These are phyloP conservation scores for Manis pentadactyla DNA, from an alignment of 2,797 vertebrate genomes.

Conservation along the genomic window DNA sequence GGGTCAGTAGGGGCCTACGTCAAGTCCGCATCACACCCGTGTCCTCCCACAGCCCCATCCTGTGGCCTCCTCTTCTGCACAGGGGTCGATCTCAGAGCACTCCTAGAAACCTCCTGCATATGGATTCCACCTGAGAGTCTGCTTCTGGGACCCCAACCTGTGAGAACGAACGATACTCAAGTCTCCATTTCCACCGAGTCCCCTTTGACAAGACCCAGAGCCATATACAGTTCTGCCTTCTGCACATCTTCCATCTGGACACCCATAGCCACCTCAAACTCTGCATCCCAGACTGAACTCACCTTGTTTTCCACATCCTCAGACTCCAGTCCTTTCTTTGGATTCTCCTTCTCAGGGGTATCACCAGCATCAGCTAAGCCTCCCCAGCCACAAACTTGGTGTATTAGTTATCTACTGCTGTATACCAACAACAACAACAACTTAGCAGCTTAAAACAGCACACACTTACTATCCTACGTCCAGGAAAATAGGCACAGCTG, in stretches of 20 bases:
- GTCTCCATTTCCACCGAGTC: neutral
- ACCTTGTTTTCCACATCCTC: neutral
- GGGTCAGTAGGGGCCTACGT: neutral
- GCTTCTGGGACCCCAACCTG: neutral
- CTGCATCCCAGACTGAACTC: neutral
- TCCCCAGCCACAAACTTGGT: neutral
- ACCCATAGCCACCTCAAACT: neutral
- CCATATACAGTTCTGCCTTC: neutral
- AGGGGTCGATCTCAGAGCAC: neutral
- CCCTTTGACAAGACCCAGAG: neutral
- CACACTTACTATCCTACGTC: neutral
- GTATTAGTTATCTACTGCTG: neutral
- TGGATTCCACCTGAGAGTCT: neutral
- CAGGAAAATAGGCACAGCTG: neutral
- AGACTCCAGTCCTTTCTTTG: neutral
- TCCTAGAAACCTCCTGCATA: neutral
- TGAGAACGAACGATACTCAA: neutral
- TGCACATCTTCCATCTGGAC: neutral
- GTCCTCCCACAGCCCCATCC: no score
- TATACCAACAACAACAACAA: neutral
- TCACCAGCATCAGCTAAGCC: neutral
- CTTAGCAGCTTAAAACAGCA: neutral
- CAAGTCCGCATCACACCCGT: rapidly evolving
- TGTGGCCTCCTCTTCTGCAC: neutral
- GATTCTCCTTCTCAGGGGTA: neutral